Percentiles rank a stretch among this genome's conserved stretches.
Evolutionary conservation across 2,888 invertebrate species (phyloP).

Genomic region (Strigamia crassipes): DNA sequence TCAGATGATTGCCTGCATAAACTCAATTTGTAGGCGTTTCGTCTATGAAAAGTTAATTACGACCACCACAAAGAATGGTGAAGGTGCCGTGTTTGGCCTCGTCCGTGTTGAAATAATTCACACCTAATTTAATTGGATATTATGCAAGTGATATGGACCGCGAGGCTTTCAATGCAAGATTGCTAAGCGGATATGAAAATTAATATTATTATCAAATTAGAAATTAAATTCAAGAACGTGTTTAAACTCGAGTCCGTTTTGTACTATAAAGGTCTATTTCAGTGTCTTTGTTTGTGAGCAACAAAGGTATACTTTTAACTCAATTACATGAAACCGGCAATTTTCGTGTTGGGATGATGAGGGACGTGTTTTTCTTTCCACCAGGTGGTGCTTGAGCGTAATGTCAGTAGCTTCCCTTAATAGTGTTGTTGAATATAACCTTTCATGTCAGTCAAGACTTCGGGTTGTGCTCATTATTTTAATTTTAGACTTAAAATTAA

Average conservation of each 20-base stretch:
- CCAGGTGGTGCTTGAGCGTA: conserved; percentile 3
- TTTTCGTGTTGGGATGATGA: conserved; percentile 17
- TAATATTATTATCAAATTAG: background rate
- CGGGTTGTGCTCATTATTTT: background rate
- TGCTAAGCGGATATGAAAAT: background rate
- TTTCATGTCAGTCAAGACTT: background rate
- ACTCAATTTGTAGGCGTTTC: conserved; percentile 17
- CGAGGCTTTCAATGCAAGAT: background rate
- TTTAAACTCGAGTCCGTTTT: background rate
- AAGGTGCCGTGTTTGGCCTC: background rate
- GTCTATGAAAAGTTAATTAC: background rate
- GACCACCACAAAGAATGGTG: background rate
- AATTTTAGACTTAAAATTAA: background rate
- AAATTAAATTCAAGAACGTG: too few species aligned
- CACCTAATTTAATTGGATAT: conserved; percentile 24
- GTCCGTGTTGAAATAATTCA: conserved; percentile 17
- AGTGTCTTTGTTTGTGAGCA: background rate
- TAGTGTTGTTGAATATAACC: background rate
- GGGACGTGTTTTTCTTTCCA: conserved; percentile 7
- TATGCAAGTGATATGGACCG: background rate
- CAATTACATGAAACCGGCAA: conserved; percentile 28
- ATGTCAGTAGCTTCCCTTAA: conserved; percentile 22
- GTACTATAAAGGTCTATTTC: background rate
- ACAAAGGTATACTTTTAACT: conserved; percentile 29
- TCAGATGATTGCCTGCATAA: background rate